Evolutionary conservation across 2,888 invertebrate genomes (phyloP).

Genomic region (Eupithecia subumbrata): DNA sequence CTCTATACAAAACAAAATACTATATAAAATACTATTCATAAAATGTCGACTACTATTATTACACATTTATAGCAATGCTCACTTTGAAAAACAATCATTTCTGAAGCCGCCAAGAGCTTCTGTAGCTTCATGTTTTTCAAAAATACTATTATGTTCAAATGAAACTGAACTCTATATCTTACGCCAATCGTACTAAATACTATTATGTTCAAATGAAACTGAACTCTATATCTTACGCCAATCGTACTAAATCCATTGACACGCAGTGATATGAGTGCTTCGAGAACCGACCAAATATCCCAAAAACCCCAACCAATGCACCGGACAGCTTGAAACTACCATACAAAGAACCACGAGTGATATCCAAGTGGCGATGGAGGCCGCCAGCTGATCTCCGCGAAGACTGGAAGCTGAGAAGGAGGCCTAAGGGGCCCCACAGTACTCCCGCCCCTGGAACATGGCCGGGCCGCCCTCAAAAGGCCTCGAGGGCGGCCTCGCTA

Average conservation of each 20-base stretch:
- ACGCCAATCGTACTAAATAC: conserved; percentile 25
- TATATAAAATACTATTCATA: too few relatives aligned
- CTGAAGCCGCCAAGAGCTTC: background rate
- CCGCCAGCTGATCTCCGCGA: conserved; percentile 75
- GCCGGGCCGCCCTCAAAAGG: conserved; percentile 76
- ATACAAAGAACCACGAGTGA: conserved; percentile 74
- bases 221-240: background rate
- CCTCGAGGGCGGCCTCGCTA: conserved; percentile 63
- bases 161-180: background rate
- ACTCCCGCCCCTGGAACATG: conserved; percentile 70
- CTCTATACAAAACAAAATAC: too few relatives aligned
- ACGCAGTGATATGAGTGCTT: conserved; percentile 42
- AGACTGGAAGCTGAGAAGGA: conserved; percentile 80
- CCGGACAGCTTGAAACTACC: conserved; percentile 57
- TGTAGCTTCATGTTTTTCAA: background rate
- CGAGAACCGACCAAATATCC: conserved; percentile 26
- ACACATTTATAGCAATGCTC: too few relatives aligned
- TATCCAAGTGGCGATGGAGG: conserved; percentile 81
- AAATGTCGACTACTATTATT: too few relatives aligned
- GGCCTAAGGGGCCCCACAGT: conserved; percentile 58
- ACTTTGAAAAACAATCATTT: too few relatives aligned
- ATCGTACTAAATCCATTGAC: conserved; percentile 44
- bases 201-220: background rate
- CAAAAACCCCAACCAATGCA: conserved; percentile 43
- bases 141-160: background rate